Percentiles rank a stretch among this genome's conserved stretches.
Conservation (phyloP, 1,140 invertebrate genomes). For the Orchesella cincta region DNA sequence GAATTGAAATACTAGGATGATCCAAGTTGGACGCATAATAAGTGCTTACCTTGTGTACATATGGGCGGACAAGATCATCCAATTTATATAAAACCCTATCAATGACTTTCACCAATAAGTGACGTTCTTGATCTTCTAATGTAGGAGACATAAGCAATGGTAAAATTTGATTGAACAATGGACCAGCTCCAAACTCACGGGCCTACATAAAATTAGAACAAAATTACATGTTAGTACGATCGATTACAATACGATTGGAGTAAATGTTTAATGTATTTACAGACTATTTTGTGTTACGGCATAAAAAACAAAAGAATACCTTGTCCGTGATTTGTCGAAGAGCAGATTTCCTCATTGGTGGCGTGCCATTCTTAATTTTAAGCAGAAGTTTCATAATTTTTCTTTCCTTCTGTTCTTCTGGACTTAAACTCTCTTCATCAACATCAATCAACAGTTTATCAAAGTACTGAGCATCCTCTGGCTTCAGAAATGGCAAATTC, state of each 20-base stretch:
- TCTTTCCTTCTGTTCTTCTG: slow-evolving; percentile 96
- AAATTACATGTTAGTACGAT: slow-evolving; percentile 1
- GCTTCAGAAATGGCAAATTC: slow-evolving; percentile 98
- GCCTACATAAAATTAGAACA: too few species aligned
- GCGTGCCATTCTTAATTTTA: slow-evolving; percentile 99
- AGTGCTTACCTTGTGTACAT: slow-evolving; percentile 89
- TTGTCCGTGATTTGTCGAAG: slow-evolving; percentile 98
- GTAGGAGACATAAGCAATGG: slow-evolving; percentile 99
- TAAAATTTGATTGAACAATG: slow-evolving; percentile 97
- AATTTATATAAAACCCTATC: slow-evolving; percentile 98
- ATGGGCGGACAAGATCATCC: slow-evolving; percentile 96
- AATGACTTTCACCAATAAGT: slow-evolving; percentile 99
- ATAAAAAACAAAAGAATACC: slow-evolving; percentile 34
- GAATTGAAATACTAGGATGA: background rate
- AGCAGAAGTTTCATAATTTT: slow-evolving; percentile 98
- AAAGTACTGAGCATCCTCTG: slow-evolving; percentile 99
- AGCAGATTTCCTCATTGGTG: slow-evolving; percentile 98
- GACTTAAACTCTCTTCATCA: slow-evolving; percentile 91
- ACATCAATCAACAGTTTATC: slow-evolving; percentile 97
- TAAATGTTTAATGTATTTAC: too few species aligned
- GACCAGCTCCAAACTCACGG: slow-evolving; percentile 95
- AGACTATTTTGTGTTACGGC: background rate
- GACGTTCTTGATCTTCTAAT: slow-evolving; percentile 97
- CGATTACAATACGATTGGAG: too few species aligned
- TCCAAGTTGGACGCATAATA: slow-evolving; percentile 24